phyloP scores from a whole-genome alignment of 2,797 vertebrate species.

The Euphonia xanthogaster region DNA sequence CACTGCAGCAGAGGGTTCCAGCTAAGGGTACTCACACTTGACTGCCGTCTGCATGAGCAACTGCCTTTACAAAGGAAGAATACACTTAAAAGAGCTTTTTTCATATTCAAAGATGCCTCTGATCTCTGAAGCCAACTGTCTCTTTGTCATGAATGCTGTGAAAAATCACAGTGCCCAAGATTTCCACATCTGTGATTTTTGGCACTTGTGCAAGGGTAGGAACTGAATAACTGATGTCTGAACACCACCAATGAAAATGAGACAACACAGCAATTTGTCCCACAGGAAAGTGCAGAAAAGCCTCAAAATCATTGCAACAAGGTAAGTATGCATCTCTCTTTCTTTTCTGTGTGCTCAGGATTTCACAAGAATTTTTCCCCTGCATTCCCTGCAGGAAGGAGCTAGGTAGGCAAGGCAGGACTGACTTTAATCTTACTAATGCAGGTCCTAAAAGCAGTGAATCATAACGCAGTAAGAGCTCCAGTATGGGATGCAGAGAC shows the following conservation, averaged over 20 bases:
- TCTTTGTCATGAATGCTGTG: background rate
- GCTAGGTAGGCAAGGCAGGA: background rate
- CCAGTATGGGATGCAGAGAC: background rate
- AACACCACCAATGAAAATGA: background rate
- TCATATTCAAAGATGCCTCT: background rate
- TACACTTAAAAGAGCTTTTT: background rate
- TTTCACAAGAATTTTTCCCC: background rate
- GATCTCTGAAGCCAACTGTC: background rate
- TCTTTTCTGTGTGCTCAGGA: background rate
- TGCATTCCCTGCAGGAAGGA: background rate
- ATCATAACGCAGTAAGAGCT: background rate
- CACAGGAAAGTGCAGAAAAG: background rate
- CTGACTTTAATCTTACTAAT: background rate
- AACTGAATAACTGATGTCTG: background rate
- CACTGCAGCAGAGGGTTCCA: background rate
- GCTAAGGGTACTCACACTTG: background rate
- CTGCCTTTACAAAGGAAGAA: background rate
- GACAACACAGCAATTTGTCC: background rate
- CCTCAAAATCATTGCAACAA: background rate
- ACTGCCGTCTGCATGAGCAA: background rate
- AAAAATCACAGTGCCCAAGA: background rate
- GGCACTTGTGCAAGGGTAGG: background rate
- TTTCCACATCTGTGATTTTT: constrained; percentile 24
- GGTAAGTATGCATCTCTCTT: background rate
- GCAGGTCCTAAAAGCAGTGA: background rate